Percentiles rank a stretch among this genome's conserved stretches.
Conservation (phyloP, 2,113 vertebrate species). For the Eidolon helvum region DNA sequence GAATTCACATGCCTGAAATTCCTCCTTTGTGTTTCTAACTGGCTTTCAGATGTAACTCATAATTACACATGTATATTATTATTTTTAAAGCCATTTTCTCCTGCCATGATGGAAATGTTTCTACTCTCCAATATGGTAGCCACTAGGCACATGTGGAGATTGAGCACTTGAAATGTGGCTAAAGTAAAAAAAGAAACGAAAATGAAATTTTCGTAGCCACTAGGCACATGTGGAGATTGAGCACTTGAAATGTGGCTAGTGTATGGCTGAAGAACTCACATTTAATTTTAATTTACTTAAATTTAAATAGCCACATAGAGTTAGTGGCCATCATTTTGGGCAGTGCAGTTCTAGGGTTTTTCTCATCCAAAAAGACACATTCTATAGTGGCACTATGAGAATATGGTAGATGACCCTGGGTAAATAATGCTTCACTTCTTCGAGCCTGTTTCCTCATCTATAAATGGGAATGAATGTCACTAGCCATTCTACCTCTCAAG, state of each 20-base stretch:
- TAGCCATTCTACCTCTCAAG: neutral
- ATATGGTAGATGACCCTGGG: neutral
- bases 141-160: neutral
- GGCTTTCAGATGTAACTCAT: neutral
- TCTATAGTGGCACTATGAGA: neutral
- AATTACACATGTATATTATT: neutral
- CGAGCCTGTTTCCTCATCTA: neutral
- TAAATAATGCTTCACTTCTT: neutral
- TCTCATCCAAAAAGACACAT: neutral
- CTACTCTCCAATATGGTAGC: neutral
- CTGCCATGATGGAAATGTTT: neutral
- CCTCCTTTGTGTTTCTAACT: slow-evolving; percentile 37
- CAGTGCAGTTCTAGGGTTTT: neutral
- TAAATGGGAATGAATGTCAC: neutral
- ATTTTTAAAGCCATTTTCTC: slow-evolving; percentile 43
- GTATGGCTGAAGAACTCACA: neutral
- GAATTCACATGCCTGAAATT: neutral
- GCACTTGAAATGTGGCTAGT: neutral
- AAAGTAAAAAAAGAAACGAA: too few species aligned
- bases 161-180: neutral
- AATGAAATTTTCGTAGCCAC: too few species aligned
- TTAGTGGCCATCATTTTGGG: neutral
- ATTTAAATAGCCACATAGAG: neutral
- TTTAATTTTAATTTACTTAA: neutral
- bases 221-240: neutral